Evolutionary conservation across 2,113 vertebrate species (phyloP).

Genomic region (Zosterops hypoxanthus): DNA sequence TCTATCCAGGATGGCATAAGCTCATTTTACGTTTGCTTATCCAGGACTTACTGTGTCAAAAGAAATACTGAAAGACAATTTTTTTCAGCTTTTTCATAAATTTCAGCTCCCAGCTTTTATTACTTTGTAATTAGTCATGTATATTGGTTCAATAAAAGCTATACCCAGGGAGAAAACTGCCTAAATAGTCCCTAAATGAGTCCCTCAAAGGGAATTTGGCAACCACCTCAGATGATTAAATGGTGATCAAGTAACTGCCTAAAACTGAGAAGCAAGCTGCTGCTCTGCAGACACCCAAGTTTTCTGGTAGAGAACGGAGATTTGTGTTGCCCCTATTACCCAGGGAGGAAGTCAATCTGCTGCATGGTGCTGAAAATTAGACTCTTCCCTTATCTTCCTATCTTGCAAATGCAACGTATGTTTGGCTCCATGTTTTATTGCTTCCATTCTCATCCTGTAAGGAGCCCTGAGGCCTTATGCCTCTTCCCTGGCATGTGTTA

Average conservation of each 20-base stretch:
- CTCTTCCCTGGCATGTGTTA: not conserved
- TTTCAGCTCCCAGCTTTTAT: not conserved
- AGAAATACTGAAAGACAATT: not conserved
- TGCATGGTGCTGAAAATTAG: not conserved
- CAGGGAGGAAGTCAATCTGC: not conserved
- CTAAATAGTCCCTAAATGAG: not conserved
- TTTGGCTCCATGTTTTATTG: not conserved
- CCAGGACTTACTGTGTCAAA: not conserved
- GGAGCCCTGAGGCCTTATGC: not conserved
- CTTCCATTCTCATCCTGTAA: not conserved
- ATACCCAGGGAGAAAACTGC: not conserved
- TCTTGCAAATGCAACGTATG: not conserved
- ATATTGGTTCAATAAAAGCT: not conserved
- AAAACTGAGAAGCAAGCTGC: not conserved
- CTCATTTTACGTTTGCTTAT: not conserved
- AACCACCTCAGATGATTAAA: not conserved
- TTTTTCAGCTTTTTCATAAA: not conserved
- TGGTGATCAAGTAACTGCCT: not conserved
- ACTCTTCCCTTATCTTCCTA: not conserved
- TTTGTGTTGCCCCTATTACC: not conserved
- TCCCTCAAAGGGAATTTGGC: not conserved
- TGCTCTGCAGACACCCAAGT: not conserved
- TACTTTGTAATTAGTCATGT: not conserved
- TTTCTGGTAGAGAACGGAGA: not conserved
- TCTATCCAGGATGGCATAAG: not conserved